Conservation (phyloP, 2,113 vertebrate species). For the Esox niger region DNA sequence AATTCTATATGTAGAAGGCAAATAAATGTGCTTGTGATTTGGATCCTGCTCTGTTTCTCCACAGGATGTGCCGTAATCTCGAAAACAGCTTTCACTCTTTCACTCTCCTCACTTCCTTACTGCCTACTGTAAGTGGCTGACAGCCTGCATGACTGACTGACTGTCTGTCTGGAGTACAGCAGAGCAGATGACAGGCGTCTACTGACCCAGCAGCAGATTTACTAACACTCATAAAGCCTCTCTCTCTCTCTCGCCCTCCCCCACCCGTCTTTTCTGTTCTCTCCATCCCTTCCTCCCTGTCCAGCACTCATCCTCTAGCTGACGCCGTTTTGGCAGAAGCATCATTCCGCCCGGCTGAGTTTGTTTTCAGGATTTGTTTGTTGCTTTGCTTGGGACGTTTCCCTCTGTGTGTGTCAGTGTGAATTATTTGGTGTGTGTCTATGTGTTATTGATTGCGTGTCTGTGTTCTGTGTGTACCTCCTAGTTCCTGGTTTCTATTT, state of each 20-base stretch:
- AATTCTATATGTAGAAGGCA: too few relatives aligned
- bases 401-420: constrained; percentile 7
- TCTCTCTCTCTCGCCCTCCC: background rate
- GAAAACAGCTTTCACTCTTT: too few relatives aligned
- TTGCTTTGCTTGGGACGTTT: constrained; percentile 30
- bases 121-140: too few relatives aligned
- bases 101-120: too few relatives aligned
- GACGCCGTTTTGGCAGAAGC: constrained; percentile 61
- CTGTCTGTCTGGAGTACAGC: constrained; percentile 1
- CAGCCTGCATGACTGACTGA: constrained; percentile 54
- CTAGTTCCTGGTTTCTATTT: constrained; percentile 14
- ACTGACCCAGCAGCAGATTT: constrained; percentile 64
- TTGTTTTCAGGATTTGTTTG: constrained; percentile 57
- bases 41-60: too few relatives aligned
- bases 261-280: background rate
- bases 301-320: constrained; percentile 51
- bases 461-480: background rate
- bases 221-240: constrained; percentile 48
- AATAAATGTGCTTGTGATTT: too few relatives aligned
- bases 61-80: too few relatives aligned
- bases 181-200: constrained; percentile 2
- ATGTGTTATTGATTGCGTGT: too few relatives aligned
- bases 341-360: constrained; percentile 61
- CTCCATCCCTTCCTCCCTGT: constrained; percentile 24
- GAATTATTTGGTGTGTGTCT: constrained; percentile 30